These are phyloP conservation scores for Drosophila insularis DNA, from an alignment of 1,140 invertebrate genomes.

Conservation along the genomic window DNA sequence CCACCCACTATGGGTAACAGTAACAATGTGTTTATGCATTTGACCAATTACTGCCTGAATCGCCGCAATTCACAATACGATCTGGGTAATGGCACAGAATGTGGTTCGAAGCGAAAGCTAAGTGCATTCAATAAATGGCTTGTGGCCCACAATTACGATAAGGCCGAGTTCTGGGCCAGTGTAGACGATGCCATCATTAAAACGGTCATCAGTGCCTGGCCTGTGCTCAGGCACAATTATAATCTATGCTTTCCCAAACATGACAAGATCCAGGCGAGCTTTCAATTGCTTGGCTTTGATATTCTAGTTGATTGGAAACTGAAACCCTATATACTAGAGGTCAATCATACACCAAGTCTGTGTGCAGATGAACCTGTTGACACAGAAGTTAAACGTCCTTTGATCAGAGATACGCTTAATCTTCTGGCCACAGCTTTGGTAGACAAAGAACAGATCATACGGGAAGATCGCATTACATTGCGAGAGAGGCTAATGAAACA, in stretches of 20 bases:
- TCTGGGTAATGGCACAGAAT: slow-evolving; percentile 84
- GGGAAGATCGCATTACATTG: slow-evolving; percentile 85
- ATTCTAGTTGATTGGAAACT: slow-evolving; percentile 93
- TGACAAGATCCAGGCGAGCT: slow-evolving; percentile 92
- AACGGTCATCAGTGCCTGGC: slow-evolving; percentile 92
- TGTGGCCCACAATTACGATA: slow-evolving; percentile 87
- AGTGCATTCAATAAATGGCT: slow-evolving; percentile 91
- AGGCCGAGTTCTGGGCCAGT: slow-evolving; percentile 88
- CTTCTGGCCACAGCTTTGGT: slow-evolving; percentile 91
- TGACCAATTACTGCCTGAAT: slow-evolving; percentile 98
- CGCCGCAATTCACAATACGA: slow-evolving; percentile 92
- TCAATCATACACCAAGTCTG: slow-evolving; percentile 96
- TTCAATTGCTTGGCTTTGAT: slow-evolving; percentile 94
- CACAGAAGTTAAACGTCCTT: slow-evolving; percentile 90
- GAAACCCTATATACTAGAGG: slow-evolving; percentile 93
- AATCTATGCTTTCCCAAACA: slow-evolving; percentile 93
- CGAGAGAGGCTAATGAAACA: slow-evolving; percentile 47
- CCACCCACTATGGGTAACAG: slow-evolving; percentile 90
- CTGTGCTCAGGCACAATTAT: slow-evolving; percentile 94
- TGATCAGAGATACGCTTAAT: slow-evolving; percentile 91
- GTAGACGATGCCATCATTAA: slow-evolving; percentile 96
- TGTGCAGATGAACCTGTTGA: slow-evolving; percentile 92
- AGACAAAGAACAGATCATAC: slow-evolving; percentile 89
- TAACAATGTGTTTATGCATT: slow-evolving; percentile 95
- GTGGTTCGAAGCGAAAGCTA: slow-evolving; percentile 93